Evolutionary conservation across 1,140 invertebrate species (phyloP).

Genomic region (Trichomalopsis sarcophagae): DNA sequence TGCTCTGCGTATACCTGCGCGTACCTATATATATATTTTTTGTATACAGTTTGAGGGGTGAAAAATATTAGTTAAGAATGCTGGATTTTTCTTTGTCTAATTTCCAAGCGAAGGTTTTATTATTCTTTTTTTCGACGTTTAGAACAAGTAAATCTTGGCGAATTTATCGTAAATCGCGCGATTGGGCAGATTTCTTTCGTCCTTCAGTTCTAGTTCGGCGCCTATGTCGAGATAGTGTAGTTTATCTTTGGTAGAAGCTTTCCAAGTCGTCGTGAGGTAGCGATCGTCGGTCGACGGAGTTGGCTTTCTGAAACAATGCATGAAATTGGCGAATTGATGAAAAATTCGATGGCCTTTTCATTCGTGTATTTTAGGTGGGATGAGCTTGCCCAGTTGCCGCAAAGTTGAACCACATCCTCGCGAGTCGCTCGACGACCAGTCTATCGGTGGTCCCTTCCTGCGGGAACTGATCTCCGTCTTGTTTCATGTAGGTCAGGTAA

Average conservation of each 20-base stretch:
- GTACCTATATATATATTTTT: no score
- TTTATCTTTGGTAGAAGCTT: background rate
- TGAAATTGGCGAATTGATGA: no score
- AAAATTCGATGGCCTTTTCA: no score
- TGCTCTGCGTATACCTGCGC: background rate
- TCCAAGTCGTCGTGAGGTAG: constrained; percentile 28
- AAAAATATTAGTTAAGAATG: background rate
- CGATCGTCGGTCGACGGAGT: background rate
- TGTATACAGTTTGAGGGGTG: no score
- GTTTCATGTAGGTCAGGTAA: constrained; percentile 14
- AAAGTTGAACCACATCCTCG: constrained; percentile 53
- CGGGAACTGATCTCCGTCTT: constrained; percentile 14
- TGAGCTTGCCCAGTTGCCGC: constrained; percentile 48
- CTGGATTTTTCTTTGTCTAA: background rate
- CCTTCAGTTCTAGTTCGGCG: background rate
- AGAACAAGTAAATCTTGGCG: background rate
- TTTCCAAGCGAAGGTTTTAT: background rate
- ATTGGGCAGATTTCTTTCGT: background rate
- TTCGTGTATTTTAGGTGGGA: no score
- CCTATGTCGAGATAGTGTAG: constrained; percentile 32
- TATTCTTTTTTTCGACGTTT: no score
- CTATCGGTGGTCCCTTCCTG: constrained; percentile 30
- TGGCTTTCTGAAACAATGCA: constrained; percentile 14
- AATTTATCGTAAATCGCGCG: background rate
- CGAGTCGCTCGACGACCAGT: constrained; percentile 39